Base-by-base conservation (phyloP, 2,888 invertebrate species). In the Rhogogaster chlorosoma region DNA sequence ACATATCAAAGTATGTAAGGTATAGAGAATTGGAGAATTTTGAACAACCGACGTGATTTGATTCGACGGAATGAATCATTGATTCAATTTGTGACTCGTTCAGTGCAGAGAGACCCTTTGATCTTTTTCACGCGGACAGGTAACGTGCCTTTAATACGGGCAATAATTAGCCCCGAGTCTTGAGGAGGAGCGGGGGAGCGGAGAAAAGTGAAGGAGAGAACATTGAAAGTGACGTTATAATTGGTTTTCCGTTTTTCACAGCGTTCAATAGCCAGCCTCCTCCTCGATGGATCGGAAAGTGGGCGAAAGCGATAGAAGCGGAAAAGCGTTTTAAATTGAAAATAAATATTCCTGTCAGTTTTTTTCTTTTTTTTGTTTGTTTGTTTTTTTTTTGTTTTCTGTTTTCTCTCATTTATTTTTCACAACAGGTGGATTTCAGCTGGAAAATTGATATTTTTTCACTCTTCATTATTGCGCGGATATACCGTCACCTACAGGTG, bases 211-310 rank as follows among this genome's bases (percentile, higher is more conserved):
- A 42, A 26, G 6, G 42, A 26, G 38, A n/a, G 73, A 73, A 73
- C 38, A 73, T 73, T 73, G 73, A 73, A 73, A 26, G 38, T 73
- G 73, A 73, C 73, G 73, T 73, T 73, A 38, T 73, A 73, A 73
- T 73, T 73, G 73, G 73, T 73, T 73, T 42, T 73, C 42, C 73
- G 42, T 42, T 73, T 73, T 73, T 73, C 73, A 42, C 38, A 18
- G 73, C 73, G 73, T 73, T 73, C 73, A 73, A 73, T 73, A 42
- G 73, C 73, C 73, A 53, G n/a, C n/a, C 53, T 53, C n/a, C 53
- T n/a, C 53, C 7, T 49, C n/a, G 53, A 18, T 73, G 73, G 73
- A 73, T 73, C 18, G n/a, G 15, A n/a, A 12, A 29, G n/a, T 36
- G 70, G 36, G 32, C 26, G 36, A 70, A 36, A 32, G 70, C 70